Percentiles rank a stretch among this genome's conserved stretches.
Evolutionary conservation across 1,140 invertebrate species (phyloP).

Genomic region (Drosophila busckii): DNA sequence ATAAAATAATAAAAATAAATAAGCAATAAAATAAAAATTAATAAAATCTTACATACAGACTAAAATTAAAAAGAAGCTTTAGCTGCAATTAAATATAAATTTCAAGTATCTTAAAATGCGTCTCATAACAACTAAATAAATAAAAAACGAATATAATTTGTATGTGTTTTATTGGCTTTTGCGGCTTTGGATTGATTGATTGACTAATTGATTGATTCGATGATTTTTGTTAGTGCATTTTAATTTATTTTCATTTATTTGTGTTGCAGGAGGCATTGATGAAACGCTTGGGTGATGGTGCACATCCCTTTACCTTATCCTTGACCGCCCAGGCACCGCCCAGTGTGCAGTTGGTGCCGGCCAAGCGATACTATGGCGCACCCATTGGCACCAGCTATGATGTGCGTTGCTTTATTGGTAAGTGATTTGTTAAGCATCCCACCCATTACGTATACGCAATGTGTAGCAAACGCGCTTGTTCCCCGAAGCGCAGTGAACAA

Average conservation of each 20-base stretch:
- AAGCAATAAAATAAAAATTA: too few species aligned
- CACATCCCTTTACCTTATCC: conserved; percentile 89
- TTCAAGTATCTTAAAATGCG: too few species aligned
- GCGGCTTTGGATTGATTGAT: background rate
- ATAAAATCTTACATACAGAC: too few species aligned
- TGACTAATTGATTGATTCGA: background rate
- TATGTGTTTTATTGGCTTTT: too few species aligned
- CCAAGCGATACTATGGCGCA: conserved; percentile 92
- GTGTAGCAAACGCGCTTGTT: background rate
- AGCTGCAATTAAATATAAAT: too few species aligned
- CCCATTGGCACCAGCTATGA: conserved; percentile 94
- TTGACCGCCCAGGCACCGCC: conserved; percentile 90
- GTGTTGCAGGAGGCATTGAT: conserved; percentile 87
- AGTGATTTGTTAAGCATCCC: conserved; percentile 32
- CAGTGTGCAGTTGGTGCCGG: conserved; percentile 92
- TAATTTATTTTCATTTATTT: conserved; percentile 4
- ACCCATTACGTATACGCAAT: background rate
- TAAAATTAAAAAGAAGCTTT: too few species aligned
- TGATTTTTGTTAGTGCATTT: background rate
- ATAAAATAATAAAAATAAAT: too few species aligned
- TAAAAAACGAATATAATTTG: too few species aligned
- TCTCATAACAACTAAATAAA: too few species aligned
- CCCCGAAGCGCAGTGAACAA: too few species aligned
- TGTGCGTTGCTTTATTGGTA: conserved; percentile 78
- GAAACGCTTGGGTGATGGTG: conserved; percentile 87